A percentile compares a stretch with the other conserved stretches of the same genome.
These are phyloP conservation scores for Drosophila setosimentum DNA, from an alignment of 2,888 invertebrate species.

Conservation along the genomic window DNA sequence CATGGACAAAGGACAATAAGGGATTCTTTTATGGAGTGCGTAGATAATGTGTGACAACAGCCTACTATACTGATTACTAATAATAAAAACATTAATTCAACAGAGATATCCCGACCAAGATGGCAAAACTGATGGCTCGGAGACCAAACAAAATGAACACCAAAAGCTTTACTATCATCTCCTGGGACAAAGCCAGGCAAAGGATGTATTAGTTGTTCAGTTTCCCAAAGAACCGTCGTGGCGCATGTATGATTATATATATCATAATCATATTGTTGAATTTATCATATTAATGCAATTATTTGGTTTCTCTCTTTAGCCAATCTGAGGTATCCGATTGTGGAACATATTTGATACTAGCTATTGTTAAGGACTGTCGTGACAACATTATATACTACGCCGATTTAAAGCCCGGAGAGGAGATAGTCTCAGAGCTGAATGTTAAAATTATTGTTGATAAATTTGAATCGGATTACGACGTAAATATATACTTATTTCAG, in stretches of 20 bases:
- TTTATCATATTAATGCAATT: not conserved
- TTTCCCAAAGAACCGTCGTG: slow-evolving; percentile 96
- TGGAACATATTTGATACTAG: slow-evolving; percentile 94
- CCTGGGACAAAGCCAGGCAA: slow-evolving; percentile 92
- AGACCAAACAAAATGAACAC: slow-evolving; percentile 93
- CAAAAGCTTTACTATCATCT: slow-evolving; percentile 98
- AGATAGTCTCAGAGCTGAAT: slow-evolving; percentile 88
- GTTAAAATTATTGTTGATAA: slow-evolving; percentile 93
- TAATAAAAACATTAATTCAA: slow-evolving; percentile 24
- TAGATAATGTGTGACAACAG: not conserved
- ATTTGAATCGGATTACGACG: slow-evolving; percentile 97
- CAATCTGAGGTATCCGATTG: slow-evolving; percentile 95
- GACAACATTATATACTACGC: slow-evolving; percentile 96
- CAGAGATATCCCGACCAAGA: slow-evolving; percentile 93
- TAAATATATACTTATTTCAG: slow-evolving; percentile 82
- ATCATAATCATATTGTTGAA: not conserved
- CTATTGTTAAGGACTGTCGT: slow-evolving; percentile 94
- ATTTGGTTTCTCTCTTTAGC: slow-evolving; percentile 86
- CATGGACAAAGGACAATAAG: slow-evolving; percentile 97
- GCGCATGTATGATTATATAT: slow-evolving; percentile 89
- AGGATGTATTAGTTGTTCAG: slow-evolving; percentile 95
- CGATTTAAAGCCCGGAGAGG: slow-evolving; percentile 89
- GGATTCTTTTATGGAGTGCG: slow-evolving; percentile 97
- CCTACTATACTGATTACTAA: not conserved
- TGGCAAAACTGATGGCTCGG: slow-evolving; percentile 96